Evolutionary conservation across 2,888 invertebrate genomes (phyloP), one percentile per base, ranked within the genome.

Genomic region (Orthosia gothica): DNA sequence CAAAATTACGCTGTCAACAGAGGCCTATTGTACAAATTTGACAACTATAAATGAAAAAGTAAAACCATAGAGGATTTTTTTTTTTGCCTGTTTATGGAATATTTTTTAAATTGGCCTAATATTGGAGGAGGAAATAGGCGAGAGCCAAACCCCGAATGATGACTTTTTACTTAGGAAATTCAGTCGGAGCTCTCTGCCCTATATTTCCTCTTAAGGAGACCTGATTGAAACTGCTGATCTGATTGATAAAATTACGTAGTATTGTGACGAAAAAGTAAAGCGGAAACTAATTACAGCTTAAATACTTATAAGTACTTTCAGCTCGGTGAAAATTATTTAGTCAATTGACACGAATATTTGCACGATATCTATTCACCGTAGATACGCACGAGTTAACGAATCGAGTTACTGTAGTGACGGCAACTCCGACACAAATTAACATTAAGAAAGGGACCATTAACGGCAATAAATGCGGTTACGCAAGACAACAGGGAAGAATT

Each of bases 401-500:
- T 88, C 88, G 90, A 90, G 89, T 87, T 88, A 78, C 87, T 79
- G 76, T 88, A 87, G 88, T 89, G 75, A 86, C 85, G 86, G 83
- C 79, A 83, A 69, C 82, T 82, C 88, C 80, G 85, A 87, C 87
- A 92, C 89, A 93, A 94, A 94, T 94, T 93, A 94, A 93, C 85
- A 90, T 91, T 88, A 93, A 93, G 92, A 93, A 94, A 93, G 91
- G 89, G 86, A 85, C 91, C 93, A 95, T 95, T 95, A 95, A 91
- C 91, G 90, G 93, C 92, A 93, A 95, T 96, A 95, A 95, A 95
- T 95, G 95, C 88, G 95, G 95, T 96, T 95, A 91, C 94, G 91
- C 93, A 95, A 95, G 91, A 92, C 94, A 93, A 93, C 94, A 93
- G 95, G 93, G 93, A 91, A 89, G 91, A 94, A 92, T 93, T 94